Conservation (phyloP, 2,888 invertebrate species). For the Trachelus tabidus region DNA sequence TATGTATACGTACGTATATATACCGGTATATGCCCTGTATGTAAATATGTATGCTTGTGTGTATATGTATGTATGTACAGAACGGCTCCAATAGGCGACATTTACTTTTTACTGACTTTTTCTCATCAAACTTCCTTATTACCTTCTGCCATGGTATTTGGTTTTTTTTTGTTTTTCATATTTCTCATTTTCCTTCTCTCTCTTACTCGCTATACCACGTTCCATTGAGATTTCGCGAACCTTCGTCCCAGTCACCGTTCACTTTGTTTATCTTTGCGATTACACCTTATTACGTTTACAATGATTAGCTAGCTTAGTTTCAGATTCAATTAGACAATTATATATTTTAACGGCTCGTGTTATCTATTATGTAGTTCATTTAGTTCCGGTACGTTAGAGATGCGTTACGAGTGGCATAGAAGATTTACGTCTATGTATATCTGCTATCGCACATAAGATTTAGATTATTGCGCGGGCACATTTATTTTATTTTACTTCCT, state of each 20-base stretch:
- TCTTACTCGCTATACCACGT: neutral
- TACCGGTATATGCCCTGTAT: constrained; percentile 9
- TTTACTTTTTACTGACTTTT: constrained; percentile 22
- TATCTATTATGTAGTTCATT: neutral
- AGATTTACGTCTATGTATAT: constrained; percentile 4
- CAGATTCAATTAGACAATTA: constrained; percentile 33
- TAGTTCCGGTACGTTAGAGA: neutral
- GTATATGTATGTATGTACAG: constrained; percentile 12
- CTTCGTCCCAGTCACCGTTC: neutral
- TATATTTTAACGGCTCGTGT: constrained; percentile 14
- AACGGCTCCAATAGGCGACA: constrained; percentile 16
- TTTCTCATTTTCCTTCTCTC: constrained; percentile 12
- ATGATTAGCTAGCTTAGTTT: constrained; percentile 33
- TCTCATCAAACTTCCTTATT: constrained; percentile 12
- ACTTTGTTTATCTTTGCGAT: neutral
- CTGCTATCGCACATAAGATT: constrained; percentile 18
- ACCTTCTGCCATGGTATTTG: neutral
- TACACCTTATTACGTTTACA: constrained; percentile 19
- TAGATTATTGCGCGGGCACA: constrained; percentile 18
- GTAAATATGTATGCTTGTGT: constrained; percentile 15
- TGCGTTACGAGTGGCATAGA: constrained; percentile 7
- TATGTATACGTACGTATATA: constrained; percentile 9
- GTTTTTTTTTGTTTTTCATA: constrained; percentile 1
- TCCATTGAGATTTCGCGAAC: neutral
- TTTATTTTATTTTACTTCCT: constrained; percentile 17